Conservation (phyloP, 2,113 vertebrate species). For the Leptosomus discolor region DNA sequence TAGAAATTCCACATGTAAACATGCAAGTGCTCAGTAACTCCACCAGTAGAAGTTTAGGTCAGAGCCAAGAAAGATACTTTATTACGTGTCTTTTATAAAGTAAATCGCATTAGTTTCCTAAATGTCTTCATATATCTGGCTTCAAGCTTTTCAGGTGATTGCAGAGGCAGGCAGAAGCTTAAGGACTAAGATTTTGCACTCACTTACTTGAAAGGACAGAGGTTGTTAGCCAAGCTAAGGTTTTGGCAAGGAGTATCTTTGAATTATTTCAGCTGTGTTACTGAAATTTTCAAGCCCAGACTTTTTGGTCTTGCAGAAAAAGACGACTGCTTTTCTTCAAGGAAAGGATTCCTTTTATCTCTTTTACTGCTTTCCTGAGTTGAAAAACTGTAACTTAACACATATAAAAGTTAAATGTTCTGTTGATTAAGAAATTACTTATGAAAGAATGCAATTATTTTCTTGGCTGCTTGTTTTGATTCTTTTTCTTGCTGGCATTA, state of each 20-base stretch:
- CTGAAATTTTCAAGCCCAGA: background rate
- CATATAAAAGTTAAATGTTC: background rate
- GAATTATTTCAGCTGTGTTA: background rate
- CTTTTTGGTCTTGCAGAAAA: background rate
- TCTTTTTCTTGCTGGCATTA: background rate
- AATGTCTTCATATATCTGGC: background rate
- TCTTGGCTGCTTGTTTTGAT: slow-evolving; percentile 21
- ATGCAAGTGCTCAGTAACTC: background rate
- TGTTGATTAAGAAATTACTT: slow-evolving; percentile 31
- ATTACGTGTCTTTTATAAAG: background rate
- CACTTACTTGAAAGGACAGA: background rate
- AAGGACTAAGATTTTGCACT: background rate
- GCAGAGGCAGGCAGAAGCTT: background rate
- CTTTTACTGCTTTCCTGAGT: background rate
- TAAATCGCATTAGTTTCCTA: background rate
- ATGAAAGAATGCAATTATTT: slow-evolving; percentile 44
- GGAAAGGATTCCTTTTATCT: background rate
- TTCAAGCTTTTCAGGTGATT: background rate
- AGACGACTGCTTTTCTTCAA: background rate
- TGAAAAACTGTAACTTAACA: background rate
- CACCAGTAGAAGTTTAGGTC: background rate
- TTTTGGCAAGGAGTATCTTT: background rate
- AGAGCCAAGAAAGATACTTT: background rate
- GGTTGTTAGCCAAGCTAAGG: background rate
- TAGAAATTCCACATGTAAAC: background rate